A percentile compares a stretch with the other conserved stretches of the same genome.
Evolutionary conservation across 2,113 vertebrate genomes (phyloP).

Genomic region (Lepus americanus): DNA sequence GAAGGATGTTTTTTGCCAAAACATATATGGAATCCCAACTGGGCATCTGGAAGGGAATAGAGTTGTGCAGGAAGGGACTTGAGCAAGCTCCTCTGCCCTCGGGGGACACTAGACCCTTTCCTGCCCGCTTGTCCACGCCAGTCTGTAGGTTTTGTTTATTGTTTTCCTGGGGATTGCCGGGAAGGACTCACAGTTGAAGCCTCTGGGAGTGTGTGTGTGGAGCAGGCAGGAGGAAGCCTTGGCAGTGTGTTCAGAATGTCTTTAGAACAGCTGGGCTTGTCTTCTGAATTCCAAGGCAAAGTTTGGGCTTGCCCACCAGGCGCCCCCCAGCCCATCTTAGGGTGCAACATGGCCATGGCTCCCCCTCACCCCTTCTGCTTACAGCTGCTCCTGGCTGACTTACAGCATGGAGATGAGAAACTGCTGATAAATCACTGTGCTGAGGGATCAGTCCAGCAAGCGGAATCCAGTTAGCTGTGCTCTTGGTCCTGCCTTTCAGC

Average conservation of each 20-base stretch:
- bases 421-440: not conserved
- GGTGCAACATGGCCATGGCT: not conserved
- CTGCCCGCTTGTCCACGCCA: not conserved
- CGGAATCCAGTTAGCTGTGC: not conserved
- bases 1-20: conserved; percentile 5
- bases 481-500: not conserved
- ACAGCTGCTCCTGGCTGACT: conserved; percentile 10
- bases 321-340: not conserved
- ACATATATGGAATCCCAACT: not conserved
- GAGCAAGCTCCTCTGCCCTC: not conserved
- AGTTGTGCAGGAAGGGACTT: not conserved
- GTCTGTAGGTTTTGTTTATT: not conserved
- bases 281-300: not conserved
- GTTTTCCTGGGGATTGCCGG: not conserved
- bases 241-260: not conserved
- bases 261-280: not conserved
- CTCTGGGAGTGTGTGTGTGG: not conserved
- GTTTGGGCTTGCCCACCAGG: not conserved
- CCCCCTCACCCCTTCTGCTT: not conserved
- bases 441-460: not conserved
- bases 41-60: not conserved
- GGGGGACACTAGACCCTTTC: not conserved
- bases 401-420: not conserved
- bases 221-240: not conserved
- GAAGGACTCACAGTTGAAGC: not conserved